Evolutionary conservation across 2,888 invertebrate genomes (phyloP).

Genomic region (Temnothorax unifasciatus): DNA sequence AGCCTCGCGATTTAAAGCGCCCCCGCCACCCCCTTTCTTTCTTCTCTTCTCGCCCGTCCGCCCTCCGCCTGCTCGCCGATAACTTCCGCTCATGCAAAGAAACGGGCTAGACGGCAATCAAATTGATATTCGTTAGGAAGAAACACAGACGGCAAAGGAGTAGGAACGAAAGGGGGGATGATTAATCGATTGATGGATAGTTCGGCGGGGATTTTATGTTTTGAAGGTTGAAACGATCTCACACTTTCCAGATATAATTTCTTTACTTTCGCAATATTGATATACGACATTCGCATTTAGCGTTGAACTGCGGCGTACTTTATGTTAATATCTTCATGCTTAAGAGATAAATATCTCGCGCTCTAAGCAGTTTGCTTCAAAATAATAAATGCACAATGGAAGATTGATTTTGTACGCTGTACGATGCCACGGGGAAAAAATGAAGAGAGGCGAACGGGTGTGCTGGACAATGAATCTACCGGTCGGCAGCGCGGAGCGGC

Average conservation of each 20-base stretch:
- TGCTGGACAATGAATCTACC: constrained; percentile 29
- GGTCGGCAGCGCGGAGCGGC: constrained; percentile 13
- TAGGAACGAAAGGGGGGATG: no score
- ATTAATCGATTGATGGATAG: constrained; percentile 52
- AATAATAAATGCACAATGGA: background rate
- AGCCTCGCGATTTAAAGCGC: constrained; percentile 60
- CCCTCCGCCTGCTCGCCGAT: constrained; percentile 16
- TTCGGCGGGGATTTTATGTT: constrained; percentile 23
- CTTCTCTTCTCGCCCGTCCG: constrained; percentile 33
- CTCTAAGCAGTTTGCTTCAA: background rate
- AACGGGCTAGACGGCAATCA: constrained; percentile 47
- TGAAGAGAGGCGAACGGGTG: background rate
- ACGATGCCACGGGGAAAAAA: background rate
- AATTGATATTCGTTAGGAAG: constrained; percentile 54
- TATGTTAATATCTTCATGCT: background rate
- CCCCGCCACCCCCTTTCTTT: constrained; percentile 60
- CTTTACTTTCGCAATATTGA: background rate
- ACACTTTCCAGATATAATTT: background rate
- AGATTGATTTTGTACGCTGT: constrained; percentile 3
- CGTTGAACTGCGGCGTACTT: background rate
- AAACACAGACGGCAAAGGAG: background rate
- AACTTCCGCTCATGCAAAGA: constrained; percentile 45
- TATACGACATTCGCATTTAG: background rate
- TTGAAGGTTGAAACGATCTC: constrained; percentile 6
- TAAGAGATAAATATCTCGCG: background rate